phyloP scores from a whole-genome alignment of 2,797 vertebrate species.

The Fistularia commersonii region DNA sequence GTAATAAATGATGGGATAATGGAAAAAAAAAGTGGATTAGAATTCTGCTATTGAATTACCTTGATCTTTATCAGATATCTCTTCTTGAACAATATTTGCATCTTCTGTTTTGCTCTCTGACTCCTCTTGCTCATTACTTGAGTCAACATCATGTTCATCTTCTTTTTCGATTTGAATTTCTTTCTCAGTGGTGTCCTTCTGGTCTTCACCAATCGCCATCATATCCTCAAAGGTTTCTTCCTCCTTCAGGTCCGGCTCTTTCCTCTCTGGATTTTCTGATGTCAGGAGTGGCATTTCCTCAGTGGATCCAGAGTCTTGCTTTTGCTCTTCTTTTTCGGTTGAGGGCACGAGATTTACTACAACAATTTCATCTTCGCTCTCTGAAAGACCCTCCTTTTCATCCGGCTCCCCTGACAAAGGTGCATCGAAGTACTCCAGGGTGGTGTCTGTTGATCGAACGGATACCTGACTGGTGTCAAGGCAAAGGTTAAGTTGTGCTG shows the following conservation, averaged over 20 bases:
- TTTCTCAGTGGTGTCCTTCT: constrained; percentile 12
- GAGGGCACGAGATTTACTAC: constrained; percentile 48
- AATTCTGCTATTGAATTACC: constrained; percentile 15
- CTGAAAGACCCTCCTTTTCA: constrained; percentile 32
- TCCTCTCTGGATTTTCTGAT: constrained; percentile 17
- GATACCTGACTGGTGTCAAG: constrained; percentile 74
- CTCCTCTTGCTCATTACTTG: neutral
- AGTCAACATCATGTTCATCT: too few species aligned
- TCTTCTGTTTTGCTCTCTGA: constrained; percentile 12
- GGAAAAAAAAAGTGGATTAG: too few species aligned
- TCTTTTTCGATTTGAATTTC: neutral
- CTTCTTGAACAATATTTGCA: constrained; percentile 12
- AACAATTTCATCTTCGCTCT: constrained; percentile 55
- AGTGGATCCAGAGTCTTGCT: constrained; percentile 16
- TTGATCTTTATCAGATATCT: constrained; percentile 10
- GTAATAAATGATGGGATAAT: too few species aligned
- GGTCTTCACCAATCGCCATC: constrained; percentile 12
- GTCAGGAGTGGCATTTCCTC: constrained; percentile 16
- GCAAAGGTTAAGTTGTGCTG: constrained; percentile 49
- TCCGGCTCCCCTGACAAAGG: constrained; percentile 70
- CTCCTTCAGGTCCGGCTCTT: constrained; percentile 20
- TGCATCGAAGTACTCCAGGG: constrained; percentile 83
- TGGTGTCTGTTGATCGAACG: constrained; percentile 77
- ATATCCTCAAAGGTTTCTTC: constrained; percentile 15
- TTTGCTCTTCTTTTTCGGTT: constrained; percentile 23